Base-by-base conservation (phyloP, 1,140 invertebrate species). In the Calycopis cecrops region DNA sequence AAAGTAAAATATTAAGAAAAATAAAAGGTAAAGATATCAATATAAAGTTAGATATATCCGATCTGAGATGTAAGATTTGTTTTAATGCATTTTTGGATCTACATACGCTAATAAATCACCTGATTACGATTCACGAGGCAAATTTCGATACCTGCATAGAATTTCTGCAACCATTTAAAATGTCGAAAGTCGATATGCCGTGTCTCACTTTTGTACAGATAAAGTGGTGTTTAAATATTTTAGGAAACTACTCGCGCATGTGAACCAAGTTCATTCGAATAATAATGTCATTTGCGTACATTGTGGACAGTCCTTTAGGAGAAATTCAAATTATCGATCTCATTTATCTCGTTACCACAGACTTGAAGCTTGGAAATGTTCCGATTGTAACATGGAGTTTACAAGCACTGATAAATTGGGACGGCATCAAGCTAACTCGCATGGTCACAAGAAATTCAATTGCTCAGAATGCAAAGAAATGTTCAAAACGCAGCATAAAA, bases 231-330 rank as follows among this genome's bases (percentile, higher is more conserved):
- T 77, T 37, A 52, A 73, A 14, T 79, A 81, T 52, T 86, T 85
- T 44, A 69, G 69, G 0, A 82, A 70, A 0, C 52, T 85, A 0
- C 56, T 83, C 7, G 67, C 70, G n/a, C 83, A 86, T 49, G 65
- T 82, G 18, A 77, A 78, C 21, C 60, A 73, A 0, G 69, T 69
- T 8, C 83, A 86, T 51, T 76, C 67, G 35, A 69, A 80, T 18
- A 80, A 80, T 48, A 79, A 76, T 11, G 67, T 66, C 17, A 78
- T 86, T 8, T 86, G 81, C 42, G 73, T 77, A 54, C 77, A 76
- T 52, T 86, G 83, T 42, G 83, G 83, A 0, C 71, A 72, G 3
- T 71, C 66, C 17, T 86, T 85, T 42, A 59, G 66, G 9, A 82
- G 68, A 33, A 67, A 71, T 0, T 58, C 71, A 0, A 82, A 81